Evolutionary conservation across 2,888 invertebrate species (phyloP).

Genomic region (Aporophyla nigra): DNA sequence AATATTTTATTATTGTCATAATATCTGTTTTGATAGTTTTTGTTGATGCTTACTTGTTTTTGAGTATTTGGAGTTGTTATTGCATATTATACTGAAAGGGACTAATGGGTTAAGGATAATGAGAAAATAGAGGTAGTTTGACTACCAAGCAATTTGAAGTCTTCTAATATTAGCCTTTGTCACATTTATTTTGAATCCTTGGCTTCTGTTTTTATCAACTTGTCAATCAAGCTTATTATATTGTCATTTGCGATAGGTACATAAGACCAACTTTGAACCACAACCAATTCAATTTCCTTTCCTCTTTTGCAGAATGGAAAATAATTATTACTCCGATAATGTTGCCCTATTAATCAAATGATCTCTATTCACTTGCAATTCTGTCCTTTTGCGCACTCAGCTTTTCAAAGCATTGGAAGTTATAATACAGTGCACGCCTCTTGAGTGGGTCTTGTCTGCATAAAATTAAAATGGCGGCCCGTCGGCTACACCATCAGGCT

Average conservation of each 20-base stretch:
- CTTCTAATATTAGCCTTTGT: neutral
- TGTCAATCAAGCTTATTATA: too few species aligned
- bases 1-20: constrained; percentile 85
- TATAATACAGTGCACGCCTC: constrained; percentile 21
- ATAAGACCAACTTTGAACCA: neutral
- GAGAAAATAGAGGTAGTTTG: neutral
- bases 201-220: neutral
- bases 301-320: neutral
- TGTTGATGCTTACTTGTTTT: constrained; percentile 74
- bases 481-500: constrained; percentile 34
- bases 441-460: constrained; percentile 45
- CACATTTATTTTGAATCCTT: neutral
- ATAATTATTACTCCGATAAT: neutral
- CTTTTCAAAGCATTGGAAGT: constrained; percentile 33
- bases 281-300: neutral
- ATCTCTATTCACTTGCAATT: constrained; percentile 22
- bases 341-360: constrained; percentile 18
- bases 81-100: neutral
- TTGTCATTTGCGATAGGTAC: neutral
- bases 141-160: neutral
- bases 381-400: constrained; percentile 41
- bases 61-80: constrained; percentile 53
- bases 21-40: constrained; percentile 75
- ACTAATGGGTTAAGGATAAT: neutral
- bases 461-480: constrained; percentile 55